Evolutionary conservation across 2,888 invertebrate species (phyloP).

Genomic region (Campoletis raptor): DNA sequence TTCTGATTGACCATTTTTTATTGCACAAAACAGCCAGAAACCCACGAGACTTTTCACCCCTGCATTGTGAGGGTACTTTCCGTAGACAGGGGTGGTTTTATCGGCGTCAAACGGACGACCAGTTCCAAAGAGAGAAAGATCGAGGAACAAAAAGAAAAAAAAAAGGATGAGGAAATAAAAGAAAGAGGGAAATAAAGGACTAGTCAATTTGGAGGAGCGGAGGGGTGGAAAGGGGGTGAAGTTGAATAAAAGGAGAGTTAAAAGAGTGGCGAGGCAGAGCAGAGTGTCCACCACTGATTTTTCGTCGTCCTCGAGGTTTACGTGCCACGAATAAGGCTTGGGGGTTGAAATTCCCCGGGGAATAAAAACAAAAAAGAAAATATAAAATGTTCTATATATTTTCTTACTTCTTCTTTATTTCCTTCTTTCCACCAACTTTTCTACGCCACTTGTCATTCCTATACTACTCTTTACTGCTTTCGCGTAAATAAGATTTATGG

Average conservation of each 20-base stretch:
- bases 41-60: not conserved
- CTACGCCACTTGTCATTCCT: slow-evolving; percentile 45
- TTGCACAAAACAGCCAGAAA: not conserved
- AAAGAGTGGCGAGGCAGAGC: slow-evolving; percentile 36
- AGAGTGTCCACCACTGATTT: slow-evolving; percentile 68
- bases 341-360: slow-evolving; percentile 30
- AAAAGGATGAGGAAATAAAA: not conserved
- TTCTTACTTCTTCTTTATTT: slow-evolving; percentile 9
- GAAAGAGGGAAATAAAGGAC: slow-evolving; percentile 15
- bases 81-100: slow-evolving; percentile 1
- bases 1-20: not conserved
- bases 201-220: slow-evolving; percentile 12
- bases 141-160: slow-evolving; percentile 20
- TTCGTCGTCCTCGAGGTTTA: slow-evolving; percentile 55
- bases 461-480: slow-evolving; percentile 31
- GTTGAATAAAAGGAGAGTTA: slow-evolving; percentile 28
- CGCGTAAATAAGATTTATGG: slow-evolving; percentile 67
- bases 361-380: slow-evolving; percentile 15
- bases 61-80: slow-evolving; percentile 3
- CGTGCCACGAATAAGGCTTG: slow-evolving; percentile 70
- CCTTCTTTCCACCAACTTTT: slow-evolving; percentile 15
- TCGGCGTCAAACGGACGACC: not conserved
- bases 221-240: slow-evolving; percentile 9
- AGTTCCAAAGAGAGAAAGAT: not conserved
- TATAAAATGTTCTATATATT: slow-evolving; percentile 2